phyloP scores from a whole-genome alignment of 2,888 invertebrate genomes.

The Eudasyphora cyanicolor region DNA sequence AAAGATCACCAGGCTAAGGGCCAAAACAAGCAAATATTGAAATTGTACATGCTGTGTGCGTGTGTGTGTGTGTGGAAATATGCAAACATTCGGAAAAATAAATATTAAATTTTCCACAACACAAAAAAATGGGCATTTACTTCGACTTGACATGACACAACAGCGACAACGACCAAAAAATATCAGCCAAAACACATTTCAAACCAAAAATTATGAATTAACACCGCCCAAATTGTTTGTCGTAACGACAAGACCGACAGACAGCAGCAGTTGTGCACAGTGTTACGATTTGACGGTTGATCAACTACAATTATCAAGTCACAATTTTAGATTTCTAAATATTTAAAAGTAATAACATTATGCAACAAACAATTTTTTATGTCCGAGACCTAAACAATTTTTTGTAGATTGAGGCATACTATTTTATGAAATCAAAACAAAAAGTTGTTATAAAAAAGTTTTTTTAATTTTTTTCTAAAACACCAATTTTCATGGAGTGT shows the following conservation, averaged over 20 bases:
- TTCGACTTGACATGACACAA: neutral
- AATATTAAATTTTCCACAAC: constrained; percentile 20
- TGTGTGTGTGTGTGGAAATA: too few species aligned
- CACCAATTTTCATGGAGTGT: too few species aligned
- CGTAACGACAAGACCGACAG: neutral
- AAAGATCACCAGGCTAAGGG: neutral
- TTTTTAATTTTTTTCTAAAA: too few species aligned
- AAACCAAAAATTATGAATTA: constrained; percentile 45
- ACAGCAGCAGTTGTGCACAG: neutral
- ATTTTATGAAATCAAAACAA: too few species aligned
- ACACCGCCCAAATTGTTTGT: constrained; percentile 20
- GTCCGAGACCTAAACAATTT: too few species aligned
- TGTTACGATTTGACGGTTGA: neutral
- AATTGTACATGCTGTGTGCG: neutral
- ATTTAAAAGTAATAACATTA: too few species aligned
- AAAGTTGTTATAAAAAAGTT: too few species aligned
- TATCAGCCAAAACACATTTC: neutral
- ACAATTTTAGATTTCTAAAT: too few species aligned
- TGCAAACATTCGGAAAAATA: constrained; percentile 17
- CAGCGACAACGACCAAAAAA: neutral
- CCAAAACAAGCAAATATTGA: neutral
- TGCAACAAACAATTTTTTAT: too few species aligned
- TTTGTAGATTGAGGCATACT: too few species aligned
- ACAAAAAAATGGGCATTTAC: neutral
- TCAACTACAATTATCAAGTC: too few species aligned